These are phyloP conservation scores for Hirtodrosophila confusa DNA, from an alignment of 2,888 invertebrate species.

Conservation along the genomic window DNA sequence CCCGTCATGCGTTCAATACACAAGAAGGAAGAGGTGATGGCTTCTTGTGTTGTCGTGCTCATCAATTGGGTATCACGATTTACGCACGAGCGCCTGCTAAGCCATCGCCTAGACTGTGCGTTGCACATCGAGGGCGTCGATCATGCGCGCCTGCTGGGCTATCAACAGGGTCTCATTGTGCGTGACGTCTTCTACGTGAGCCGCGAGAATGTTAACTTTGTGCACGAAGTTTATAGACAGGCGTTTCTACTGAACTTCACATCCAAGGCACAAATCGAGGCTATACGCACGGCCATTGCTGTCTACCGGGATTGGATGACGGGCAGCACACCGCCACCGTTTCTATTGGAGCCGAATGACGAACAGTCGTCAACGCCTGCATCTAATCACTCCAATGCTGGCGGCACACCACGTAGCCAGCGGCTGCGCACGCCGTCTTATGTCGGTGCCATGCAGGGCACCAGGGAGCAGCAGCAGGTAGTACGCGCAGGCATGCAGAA, in stretches of 20 bases:
- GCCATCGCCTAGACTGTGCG: conserved; percentile 80
- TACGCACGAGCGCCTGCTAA: conserved; percentile 88
- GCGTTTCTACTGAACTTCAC: conserved; percentile 94
- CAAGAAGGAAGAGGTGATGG: conserved; percentile 88
- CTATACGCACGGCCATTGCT: conserved; percentile 94
- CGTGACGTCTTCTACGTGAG: conserved; percentile 94
- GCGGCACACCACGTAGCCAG: conserved; percentile 84
- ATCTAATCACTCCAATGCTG: conserved; percentile 66
- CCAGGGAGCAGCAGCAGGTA: conserved; percentile 89
- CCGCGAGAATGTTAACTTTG: conserved; percentile 96
- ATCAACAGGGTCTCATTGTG: conserved; percentile 87
- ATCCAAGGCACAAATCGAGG: conserved; percentile 89
- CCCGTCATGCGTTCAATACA: conserved; percentile 87
- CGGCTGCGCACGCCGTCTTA: conserved; percentile 93
- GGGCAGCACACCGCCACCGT: conserved; percentile 91
- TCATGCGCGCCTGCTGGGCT: conserved; percentile 79
- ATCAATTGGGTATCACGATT: conserved; percentile 96
- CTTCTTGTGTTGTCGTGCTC: conserved; percentile 91
- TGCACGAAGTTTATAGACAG: conserved; percentile 96
- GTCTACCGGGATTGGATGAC: conserved; percentile 98
- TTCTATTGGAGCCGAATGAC: conserved; percentile 89
- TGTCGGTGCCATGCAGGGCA: conserved; percentile 87
- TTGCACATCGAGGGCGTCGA: conserved; percentile 83
- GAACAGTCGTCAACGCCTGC: conserved; percentile 24
- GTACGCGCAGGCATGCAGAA: conserved; percentile 93